phyloP scores from a whole-genome alignment of 2,797 vertebrate species.

The Onychomys arenicola region DNA sequence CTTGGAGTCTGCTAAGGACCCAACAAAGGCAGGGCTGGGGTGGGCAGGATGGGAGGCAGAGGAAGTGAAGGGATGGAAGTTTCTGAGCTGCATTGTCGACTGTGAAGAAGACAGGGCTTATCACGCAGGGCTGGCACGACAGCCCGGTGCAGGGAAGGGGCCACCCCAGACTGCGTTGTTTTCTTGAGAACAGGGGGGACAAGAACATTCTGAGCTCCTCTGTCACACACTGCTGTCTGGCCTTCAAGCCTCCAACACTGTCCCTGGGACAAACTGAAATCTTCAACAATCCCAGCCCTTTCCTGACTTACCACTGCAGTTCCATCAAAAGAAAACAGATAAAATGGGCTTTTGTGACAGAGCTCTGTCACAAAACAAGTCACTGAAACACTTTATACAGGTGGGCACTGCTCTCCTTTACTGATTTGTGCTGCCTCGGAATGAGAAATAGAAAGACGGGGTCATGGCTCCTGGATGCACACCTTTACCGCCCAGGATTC shows the following conservation, averaged over 20 bases:
- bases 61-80: conserved; percentile 32
- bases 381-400: neutral
- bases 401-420: neutral
- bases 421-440: neutral
- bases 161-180: neutral
- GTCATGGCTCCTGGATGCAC: neutral
- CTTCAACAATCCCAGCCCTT: neutral
- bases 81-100: conserved; percentile 21
- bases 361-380: conserved; percentile 7
- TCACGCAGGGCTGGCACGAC: neutral
- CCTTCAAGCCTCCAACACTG: neutral
- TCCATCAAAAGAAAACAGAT: conserved; percentile 27
- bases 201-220: neutral
- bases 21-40: conserved; percentile 48
- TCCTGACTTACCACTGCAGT: conserved; percentile 29
- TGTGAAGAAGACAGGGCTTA: conserved; percentile 44
- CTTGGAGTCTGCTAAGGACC: neutral
- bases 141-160: neutral
- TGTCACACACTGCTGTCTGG: neutral
- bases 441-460: neutral
- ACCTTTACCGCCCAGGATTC: neutral
- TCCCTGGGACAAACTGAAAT: neutral
- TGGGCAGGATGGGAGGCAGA: neutral
- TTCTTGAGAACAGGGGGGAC: conserved; percentile 3
- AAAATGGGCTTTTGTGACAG: neutral